Base-by-base conservation (phyloP, 2,113 vertebrate genomes). In the Parus major region DNA sequence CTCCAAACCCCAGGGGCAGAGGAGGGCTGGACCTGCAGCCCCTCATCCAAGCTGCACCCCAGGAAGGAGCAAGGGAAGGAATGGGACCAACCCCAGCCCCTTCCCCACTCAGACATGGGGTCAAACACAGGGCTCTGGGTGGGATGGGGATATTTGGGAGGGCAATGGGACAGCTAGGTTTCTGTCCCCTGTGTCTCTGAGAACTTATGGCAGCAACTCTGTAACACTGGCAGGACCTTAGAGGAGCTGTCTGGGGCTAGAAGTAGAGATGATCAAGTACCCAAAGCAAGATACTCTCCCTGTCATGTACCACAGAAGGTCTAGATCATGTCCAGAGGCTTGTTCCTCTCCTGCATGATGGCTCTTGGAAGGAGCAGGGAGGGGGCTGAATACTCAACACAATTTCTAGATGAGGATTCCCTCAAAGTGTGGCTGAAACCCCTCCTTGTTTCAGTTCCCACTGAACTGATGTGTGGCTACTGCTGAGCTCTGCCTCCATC, bases 121-220 rank as follows among this genome's bases (percentile, higher is more conserved):
- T 98, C 98, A 95, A 99, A 99, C 19, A 97, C 11, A 0, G 97
- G 95, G 72, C 98, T 15, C 98, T 98, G 31, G 65, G 55, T 0
- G 97, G 98, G 36, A 98, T 96, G 46, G 28, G 79, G 90, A 98
- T 98, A 89, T 98, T 98, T 93, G 98, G 97, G 90, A 98, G 98
- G 92, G 98, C 42, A 18, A 98, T 77, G 2, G 97, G 97, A 47
- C 98, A 98, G 28, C 92, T 96, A 2, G 94, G 73, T n/a, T 73
- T 72, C 77, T 97, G 96, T 97, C 28, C 96, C 90, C 20, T 96
- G 91, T 23, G 96, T 76, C 88, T 98, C 97, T 63, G 82, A 96
- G 17, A 97, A 31, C 35, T 97, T 71, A 20, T 97, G 96, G 91
- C 97, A 98, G 61, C 98, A n/a, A n/a, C n/a, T n/a, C 98, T 98